Percentiles rank a stretch among this genome's conserved stretches.
These are phyloP conservation scores for Seriola aureovittata DNA, from an alignment of 2,113 vertebrate species.

Conservation along the genomic window DNA sequence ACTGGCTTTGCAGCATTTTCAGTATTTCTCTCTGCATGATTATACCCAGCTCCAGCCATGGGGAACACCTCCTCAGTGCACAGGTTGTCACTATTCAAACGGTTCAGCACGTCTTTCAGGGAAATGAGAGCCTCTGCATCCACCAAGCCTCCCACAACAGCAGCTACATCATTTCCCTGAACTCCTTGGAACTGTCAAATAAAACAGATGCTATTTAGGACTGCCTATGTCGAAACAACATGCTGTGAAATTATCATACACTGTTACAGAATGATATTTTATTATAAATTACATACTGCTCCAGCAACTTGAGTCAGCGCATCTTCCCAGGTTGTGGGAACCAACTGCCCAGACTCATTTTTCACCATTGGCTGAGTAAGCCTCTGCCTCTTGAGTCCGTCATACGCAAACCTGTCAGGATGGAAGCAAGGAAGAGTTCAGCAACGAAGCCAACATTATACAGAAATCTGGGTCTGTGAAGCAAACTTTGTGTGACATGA, in stretches of 20 bases:
- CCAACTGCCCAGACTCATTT: constrained; percentile 88
- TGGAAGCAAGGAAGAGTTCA: constrained; percentile 8
- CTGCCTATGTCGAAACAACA: not conserved
- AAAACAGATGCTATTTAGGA: constrained; percentile 14
- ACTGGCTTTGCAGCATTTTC: not conserved
- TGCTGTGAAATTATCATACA: constrained; percentile 1
- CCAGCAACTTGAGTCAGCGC: constrained; percentile 88
- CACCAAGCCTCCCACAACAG: constrained; percentile 90
- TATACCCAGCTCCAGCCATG: constrained; percentile 90
- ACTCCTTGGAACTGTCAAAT: constrained; percentile 87
- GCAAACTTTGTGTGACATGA: not conserved
- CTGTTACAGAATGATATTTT: not conserved
- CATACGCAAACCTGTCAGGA: constrained; percentile 90
- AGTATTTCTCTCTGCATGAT: not conserved
- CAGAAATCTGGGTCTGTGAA: not conserved
- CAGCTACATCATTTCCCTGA: constrained; percentile 86
- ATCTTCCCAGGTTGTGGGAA: constrained; percentile 90
- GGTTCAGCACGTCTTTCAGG: constrained; percentile 92
- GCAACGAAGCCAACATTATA: not conserved
- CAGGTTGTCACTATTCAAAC: constrained; percentile 87
- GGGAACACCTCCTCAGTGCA: constrained; percentile 94
- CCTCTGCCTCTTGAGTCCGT: constrained; percentile 92
- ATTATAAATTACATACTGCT: constrained; percentile 83
- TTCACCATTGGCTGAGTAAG: constrained; percentile 92
- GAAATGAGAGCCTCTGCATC: constrained; percentile 92